Evolutionary conservation across 2,888 invertebrate species (phyloP).

Genomic region (Anagyrus pseudococci): DNA sequence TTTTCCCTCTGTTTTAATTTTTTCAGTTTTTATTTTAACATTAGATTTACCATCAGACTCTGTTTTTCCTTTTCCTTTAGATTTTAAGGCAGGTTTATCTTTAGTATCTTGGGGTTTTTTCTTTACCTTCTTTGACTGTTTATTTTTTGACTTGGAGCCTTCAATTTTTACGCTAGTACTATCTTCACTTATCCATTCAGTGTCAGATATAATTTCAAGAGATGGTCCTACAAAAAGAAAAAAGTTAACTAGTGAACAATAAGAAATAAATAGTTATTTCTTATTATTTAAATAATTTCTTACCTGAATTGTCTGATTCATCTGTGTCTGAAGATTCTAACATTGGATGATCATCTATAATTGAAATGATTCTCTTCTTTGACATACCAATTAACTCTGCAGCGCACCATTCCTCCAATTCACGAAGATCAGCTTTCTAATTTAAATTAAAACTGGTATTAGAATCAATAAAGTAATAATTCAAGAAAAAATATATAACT

Average conservation of each 20-base stretch:
- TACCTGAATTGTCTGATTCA: slow-evolving; percentile 57
- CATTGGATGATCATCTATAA: slow-evolving; percentile 56
- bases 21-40: slow-evolving; percentile 46
- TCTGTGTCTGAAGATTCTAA: slow-evolving; percentile 57
- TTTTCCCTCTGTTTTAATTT: slow-evolving; percentile 42
- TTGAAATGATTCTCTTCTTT: slow-evolving; percentile 52
- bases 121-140: slow-evolving; percentile 42
- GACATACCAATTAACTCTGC: slow-evolving; percentile 59
- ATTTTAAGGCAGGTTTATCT: slow-evolving; percentile 38
- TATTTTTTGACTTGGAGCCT: slow-evolving; percentile 36
- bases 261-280: slow-evolving; percentile 8
- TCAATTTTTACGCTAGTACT: slow-evolving; percentile 49
- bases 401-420: slow-evolving; percentile 56
- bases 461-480: not conserved
- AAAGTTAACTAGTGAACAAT: slow-evolving; percentile 7
- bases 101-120: slow-evolving; percentile 42
- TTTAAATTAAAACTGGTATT: slow-evolving; percentile 10
- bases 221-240: slow-evolving; percentile 51
- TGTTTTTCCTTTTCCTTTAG: slow-evolving; percentile 38
- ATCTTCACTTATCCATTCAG: slow-evolving; percentile 55
- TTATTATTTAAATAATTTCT: not conserved
- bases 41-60: slow-evolving; percentile 40
- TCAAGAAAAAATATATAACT: not conserved
- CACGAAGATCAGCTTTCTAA: slow-evolving; percentile 54
- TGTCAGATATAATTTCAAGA: slow-evolving; percentile 59